These are phyloP conservation scores for Nipponacmea schrenckii DNA, from an alignment of 2,888 invertebrate genomes.

Conservation along the genomic window DNA sequence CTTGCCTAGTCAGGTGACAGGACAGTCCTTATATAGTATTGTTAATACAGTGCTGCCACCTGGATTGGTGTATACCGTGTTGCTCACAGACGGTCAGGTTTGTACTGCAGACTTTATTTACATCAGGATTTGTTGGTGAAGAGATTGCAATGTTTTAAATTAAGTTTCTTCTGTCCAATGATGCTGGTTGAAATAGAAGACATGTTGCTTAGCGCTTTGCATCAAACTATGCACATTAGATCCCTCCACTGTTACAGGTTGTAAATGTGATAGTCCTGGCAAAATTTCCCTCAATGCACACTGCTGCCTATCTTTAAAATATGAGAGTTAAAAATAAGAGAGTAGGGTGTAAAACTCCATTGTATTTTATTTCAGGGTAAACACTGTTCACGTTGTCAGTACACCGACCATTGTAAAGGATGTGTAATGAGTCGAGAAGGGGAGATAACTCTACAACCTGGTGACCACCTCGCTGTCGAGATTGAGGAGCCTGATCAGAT, in stretches of 20 bases:
- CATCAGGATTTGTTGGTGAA: too few relatives aligned
- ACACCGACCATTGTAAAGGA: conserved; percentile 72
- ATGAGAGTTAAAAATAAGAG: too few relatives aligned
- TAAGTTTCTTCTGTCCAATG: too few relatives aligned
- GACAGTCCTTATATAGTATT: conserved; percentile 70
- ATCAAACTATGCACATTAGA: too few relatives aligned
- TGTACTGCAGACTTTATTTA: conserved; percentile 22
- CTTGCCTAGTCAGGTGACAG: conserved; percentile 72
- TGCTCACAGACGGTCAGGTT: conserved; percentile 73
- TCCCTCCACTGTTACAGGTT: too few relatives aligned
- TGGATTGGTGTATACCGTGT: conserved; percentile 70
- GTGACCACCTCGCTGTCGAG: conserved; percentile 72
- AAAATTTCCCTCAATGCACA: too few relatives aligned
- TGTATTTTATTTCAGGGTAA: conserved; percentile 69
- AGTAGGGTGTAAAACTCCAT: neutral
- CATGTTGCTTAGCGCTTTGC: too few relatives aligned
- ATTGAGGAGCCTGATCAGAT: conserved; percentile 68
- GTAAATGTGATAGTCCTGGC: too few relatives aligned
- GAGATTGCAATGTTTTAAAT: too few relatives aligned
- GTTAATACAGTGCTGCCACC: conserved; percentile 70
- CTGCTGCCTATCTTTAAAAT: too few relatives aligned
- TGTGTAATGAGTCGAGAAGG: conserved; percentile 69
- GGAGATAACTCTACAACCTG: conserved; percentile 71
- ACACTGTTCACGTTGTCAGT: conserved; percentile 74
- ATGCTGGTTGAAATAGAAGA: too few relatives aligned